Base-by-base conservation (phyloP, 2,113 vertebrate species). In the Talpa occidentalis region DNA sequence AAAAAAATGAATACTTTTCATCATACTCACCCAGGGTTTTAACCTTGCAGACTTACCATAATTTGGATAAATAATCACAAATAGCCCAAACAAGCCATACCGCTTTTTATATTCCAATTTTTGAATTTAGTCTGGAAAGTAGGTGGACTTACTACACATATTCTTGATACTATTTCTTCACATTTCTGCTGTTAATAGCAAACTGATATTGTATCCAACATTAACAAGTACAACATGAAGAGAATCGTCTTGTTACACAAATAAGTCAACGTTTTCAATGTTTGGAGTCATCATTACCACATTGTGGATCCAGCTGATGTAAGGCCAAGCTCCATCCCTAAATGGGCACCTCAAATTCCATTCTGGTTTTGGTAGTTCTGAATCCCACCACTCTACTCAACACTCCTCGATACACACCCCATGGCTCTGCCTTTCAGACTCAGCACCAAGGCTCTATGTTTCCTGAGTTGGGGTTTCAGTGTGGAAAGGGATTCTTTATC, bases 51-150 rank as follows among this genome's bases (percentile, higher is more conserved):
- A 70, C 59, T 70, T 49, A 82, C 56, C 74, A 16, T 19, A 91
- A 88, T 74, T 92, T 89, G 54, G 66, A 78, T 60, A 83, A 91
- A 66, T 30, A 49, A 76, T 73, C 52, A 54, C 44, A 44, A 81
- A 59, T 0, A 82, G 59, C 35, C 30, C 35, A 76, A 28, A 56
- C 30, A 7, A 72, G 47, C 21, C 70, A 59, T 12, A 9, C 28
- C 14, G 67, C 70, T 77, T 84, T 35, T 67, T 26, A 24, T 3
- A 35, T 87, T 67, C 54, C n/a, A 37, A 26, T 19, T 22, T 76
- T 54, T 44, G 7, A 56, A 35, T 26, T 35, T 15, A 11, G 24
- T 62, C 62, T 77, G 37, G 24, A 76, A 85, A 80, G 42, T 0
- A 60, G 42, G n/a, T 19, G 32, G 52, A 30, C 59, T 84, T 42